phyloP scores from a whole-genome alignment of 2,797 vertebrate species.

The Darevskia mixta region DNA sequence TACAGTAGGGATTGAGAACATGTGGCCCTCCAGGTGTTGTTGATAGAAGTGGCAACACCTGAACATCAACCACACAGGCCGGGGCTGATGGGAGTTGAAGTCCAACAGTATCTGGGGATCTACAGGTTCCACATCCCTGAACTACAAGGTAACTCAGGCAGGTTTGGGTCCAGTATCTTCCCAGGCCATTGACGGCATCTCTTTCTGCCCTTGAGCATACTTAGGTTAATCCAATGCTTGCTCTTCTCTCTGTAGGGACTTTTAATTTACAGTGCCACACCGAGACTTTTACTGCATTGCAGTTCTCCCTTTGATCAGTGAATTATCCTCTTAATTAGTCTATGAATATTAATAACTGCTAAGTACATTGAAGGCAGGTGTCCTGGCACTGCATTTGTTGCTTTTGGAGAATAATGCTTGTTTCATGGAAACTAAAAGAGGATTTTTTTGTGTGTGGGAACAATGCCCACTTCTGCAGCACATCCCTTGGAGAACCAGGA shows the following conservation, averaged over 20 bases:
- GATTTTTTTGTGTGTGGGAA: neutral
- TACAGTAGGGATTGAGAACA: no score
- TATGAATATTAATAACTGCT: slow-evolving; percentile 4
- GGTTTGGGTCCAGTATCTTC: neutral
- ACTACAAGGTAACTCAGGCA: neutral
- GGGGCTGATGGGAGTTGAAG: no score
- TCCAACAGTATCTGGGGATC: no score
- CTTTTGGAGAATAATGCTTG: neutral
- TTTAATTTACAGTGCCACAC: neutral
- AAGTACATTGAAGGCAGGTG: slow-evolving; percentile 26
- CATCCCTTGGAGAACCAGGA: neutral
- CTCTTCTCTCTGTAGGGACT: neutral
- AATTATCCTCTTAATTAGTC: neutral
- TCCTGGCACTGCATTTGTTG: neutral
- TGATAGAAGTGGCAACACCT: no score
- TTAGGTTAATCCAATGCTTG: neutral
- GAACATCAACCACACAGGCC: no score
- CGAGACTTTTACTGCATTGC: slow-evolving; percentile 15
- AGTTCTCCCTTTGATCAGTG: neutral
- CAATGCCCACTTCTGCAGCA: neutral
- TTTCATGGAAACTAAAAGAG: neutral
- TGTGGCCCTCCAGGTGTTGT: no score
- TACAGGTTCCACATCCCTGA: no score
- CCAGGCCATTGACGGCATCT: neutral
- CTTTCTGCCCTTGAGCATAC: neutral